These are phyloP conservation scores for Myotis davidii DNA, from an alignment of 2,113 vertebrate genomes.

Conservation along the genomic window DNA sequence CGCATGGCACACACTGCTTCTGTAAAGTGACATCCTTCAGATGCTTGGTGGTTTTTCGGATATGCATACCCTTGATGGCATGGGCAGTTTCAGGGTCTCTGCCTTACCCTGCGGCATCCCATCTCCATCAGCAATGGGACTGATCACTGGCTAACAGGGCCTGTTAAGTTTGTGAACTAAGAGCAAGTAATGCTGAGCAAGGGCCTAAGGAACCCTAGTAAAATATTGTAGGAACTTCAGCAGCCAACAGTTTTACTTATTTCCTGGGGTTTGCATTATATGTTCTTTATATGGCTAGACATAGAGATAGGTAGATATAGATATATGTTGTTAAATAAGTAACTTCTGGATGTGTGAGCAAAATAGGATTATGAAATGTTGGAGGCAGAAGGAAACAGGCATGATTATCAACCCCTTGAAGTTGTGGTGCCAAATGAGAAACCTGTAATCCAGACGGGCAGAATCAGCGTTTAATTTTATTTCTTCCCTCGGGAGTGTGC, in stretches of 20 bases:
- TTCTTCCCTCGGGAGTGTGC: neutral
- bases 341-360: neutral
- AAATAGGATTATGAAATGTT: neutral
- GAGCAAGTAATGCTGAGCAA: neutral
- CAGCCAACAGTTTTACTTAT: neutral
- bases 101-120: neutral
- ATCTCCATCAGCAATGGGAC: neutral
- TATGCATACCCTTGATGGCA: neutral
- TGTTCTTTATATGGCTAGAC: neutral
- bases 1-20: neutral
- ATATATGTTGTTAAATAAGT: neutral
- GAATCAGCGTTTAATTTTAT: neutral
- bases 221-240: neutral
- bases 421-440: neutral
- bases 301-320: neutral
- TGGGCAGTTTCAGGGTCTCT: neutral
- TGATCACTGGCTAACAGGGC: neutral
- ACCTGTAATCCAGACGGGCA: neutral
- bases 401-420: constrained; percentile 18
- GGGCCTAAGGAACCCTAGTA: neutral
- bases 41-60: neutral
- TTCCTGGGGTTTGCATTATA: neutral
- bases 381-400: neutral
- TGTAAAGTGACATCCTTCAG: neutral
- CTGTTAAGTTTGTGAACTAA: neutral